Conservation (phyloP, 2,888 invertebrate species). For the Drosophila peninsularis region DNA sequence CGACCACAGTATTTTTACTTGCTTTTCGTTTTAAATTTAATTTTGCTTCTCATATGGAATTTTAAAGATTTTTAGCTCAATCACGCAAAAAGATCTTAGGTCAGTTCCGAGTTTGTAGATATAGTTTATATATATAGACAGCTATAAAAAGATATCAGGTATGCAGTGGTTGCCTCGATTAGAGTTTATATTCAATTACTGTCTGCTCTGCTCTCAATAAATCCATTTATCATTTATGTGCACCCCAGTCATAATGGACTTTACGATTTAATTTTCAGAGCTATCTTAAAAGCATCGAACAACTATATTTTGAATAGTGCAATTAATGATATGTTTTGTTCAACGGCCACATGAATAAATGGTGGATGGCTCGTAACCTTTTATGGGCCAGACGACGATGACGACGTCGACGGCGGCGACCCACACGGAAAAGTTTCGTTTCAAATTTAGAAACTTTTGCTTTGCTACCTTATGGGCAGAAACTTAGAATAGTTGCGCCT, state of each 20-base stretch:
- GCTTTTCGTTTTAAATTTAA: neutral
- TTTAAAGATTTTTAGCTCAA: no score
- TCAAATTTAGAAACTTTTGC: slow-evolving; percentile 33
- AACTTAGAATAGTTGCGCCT: slow-evolving; percentile 64
- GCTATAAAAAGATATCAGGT: neutral
- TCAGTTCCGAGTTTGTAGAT: neutral
- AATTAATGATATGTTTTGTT: slow-evolving; percentile 5
- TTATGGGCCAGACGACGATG: slow-evolving; percentile 24
- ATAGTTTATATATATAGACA: neutral
- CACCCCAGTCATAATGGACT: neutral
- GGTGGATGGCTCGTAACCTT: slow-evolving; percentile 37
- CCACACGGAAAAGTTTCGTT: slow-evolving; percentile 15
- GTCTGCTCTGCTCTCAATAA: neutral
- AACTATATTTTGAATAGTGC: neutral
- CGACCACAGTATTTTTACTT: neutral
- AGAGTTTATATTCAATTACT: neutral
- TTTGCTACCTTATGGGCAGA: slow-evolving; percentile 47
- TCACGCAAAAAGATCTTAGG: no score
- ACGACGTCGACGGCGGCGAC: neutral
- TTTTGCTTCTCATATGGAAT: neutral
- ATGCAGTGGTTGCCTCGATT: neutral
- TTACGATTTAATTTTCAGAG: neutral
- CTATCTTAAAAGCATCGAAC: neutral
- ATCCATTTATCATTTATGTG: neutral
- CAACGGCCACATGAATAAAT: neutral